Conservation (phyloP, 2,888 invertebrate genomes). For the Buathra laborator region DNA sequence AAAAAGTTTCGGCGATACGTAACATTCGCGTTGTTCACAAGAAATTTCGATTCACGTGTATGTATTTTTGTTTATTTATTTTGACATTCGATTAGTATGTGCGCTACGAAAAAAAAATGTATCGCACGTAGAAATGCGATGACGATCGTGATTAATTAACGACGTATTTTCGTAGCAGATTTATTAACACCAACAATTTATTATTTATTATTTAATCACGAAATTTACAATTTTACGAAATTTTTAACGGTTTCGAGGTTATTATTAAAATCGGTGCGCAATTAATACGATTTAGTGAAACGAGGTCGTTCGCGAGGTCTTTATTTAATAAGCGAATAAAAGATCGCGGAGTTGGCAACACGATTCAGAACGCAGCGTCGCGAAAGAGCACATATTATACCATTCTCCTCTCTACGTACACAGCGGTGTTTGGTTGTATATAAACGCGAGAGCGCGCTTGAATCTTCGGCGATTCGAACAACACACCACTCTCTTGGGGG, state of each 20-base stretch:
- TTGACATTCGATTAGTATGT: not conserved
- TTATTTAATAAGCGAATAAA: slow-evolving; percentile 13
- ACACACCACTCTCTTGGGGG: slow-evolving; percentile 20
- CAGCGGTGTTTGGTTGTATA: not conserved
- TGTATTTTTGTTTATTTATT: not conserved
- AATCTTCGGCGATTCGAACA: slow-evolving; percentile 31
- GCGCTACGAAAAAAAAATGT: too few species aligned
- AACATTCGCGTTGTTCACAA: slow-evolving; percentile 65
- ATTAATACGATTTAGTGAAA: slow-evolving; percentile 1
- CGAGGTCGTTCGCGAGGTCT: slow-evolving; percentile 27
- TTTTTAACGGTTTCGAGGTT: not conserved
- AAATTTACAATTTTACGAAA: too few species aligned
- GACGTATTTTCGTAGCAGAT: too few species aligned
- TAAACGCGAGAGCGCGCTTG: slow-evolving; percentile 1
- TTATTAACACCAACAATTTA: too few species aligned
- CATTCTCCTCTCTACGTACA: slow-evolving; percentile 37
- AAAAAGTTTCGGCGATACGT: slow-evolving; percentile 29
- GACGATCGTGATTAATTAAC: too few species aligned
- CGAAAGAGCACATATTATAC: slow-evolving; percentile 65
- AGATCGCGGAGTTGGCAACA: slow-evolving; percentile 49
- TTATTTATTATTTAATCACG: too few species aligned
- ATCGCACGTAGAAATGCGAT: too few species aligned
- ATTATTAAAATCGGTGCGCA: not conserved
- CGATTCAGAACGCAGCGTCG: slow-evolving; percentile 47
- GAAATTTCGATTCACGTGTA: slow-evolving; percentile 30